Base-by-base conservation (phyloP, 1,140 invertebrate genomes). In the Zaprionus ghesquierei region DNA sequence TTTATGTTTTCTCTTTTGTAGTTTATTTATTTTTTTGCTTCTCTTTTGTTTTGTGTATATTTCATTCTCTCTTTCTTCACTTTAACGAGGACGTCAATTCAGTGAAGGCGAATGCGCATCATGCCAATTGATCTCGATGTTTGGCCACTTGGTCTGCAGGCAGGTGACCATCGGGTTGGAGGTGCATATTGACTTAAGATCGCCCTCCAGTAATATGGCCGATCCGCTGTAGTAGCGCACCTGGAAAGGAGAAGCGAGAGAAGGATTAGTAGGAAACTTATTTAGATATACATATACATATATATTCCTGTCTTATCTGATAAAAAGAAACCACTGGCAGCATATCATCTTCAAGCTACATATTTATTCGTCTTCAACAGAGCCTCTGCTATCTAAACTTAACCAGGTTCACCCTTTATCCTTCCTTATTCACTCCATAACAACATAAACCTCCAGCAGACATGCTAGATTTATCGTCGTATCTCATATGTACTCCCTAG, bases 141-240 rank as follows among this genome's bases (percentile, higher is more conserved):
- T 96, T 72, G 96, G 96, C 98, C 98, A 98, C 93, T 98, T 98
- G 50, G 98, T 98, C 92, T 98, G 97, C 69, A 99, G 93, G 85
- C 97, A 97, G 31, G 97, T 97, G 64, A 97, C 94, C 95, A 98
- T 97, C 33, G 96, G 95, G 92, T 97, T 96, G 22, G 95, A 96
- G 79, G 96, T 95, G 69, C 95, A 94, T 58, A 97, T 94, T 25
- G 96, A 95, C 75, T 96, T 95, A 50, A 98, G 94, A 76, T 97
- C 96, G 71, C 96, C 95, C 92, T 98, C 97, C 22, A 97, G 92
- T 54, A 98, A 92, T 12, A 96, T 95, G 1, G 97, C 97, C 65
- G 95, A 94, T 5, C 97, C 97, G 75, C 95, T 94, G 71, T 95
- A 94, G 92, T 97, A 98, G n/a, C 93, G 93, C 18, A 98, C 95